phyloP scores from a whole-genome alignment of 2,888 invertebrate genomes.

The Danaus chrysippus region DNA sequence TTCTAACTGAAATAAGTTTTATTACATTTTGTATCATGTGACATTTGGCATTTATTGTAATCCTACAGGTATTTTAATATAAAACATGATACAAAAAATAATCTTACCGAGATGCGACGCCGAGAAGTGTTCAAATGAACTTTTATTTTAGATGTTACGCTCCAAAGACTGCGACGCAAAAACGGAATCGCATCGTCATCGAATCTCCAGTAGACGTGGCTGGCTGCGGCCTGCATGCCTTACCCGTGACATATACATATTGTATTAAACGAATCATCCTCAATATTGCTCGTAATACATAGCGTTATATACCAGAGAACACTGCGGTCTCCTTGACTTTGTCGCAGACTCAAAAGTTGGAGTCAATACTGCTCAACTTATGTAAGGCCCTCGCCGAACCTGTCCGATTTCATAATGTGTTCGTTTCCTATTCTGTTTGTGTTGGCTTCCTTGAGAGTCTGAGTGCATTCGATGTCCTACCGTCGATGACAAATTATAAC shows the following conservation, averaged over 20 bases:
- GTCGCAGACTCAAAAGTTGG: conserved; percentile 25
- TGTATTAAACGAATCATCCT: conserved; percentile 23
- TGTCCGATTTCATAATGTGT: conserved; percentile 37
- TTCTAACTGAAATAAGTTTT: too few species aligned
- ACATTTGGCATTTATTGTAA: conserved; percentile 26
- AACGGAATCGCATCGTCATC: conserved; percentile 61
- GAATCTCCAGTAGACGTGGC: conserved; percentile 35
- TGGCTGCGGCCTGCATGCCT: conserved; percentile 31
- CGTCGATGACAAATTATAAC: conserved; percentile 16
- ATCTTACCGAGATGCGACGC: conserved; percentile 19
- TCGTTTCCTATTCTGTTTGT: conserved; percentile 39
- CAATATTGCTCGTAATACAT: conserved; percentile 23
- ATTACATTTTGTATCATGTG: conserved; percentile 10
- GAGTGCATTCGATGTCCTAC: conserved; percentile 19
- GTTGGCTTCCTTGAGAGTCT: conserved; percentile 25
- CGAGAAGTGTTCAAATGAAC: conserved; percentile 72
- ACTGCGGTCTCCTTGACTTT: conserved; percentile 23
- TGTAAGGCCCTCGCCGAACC: conserved; percentile 35
- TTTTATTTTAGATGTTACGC: conserved; percentile 74
- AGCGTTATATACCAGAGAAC: conserved; percentile 26
- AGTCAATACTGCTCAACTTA: conserved; percentile 32
- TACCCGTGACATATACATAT: conserved; percentile 24
- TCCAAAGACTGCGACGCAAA: conserved; percentile 59
- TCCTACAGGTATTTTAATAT: conserved; percentile 18
- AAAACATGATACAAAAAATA: conserved; percentile 19